phyloP scores from a whole-genome alignment of 2,113 vertebrate species.

The Poecilia latipinna region DNA sequence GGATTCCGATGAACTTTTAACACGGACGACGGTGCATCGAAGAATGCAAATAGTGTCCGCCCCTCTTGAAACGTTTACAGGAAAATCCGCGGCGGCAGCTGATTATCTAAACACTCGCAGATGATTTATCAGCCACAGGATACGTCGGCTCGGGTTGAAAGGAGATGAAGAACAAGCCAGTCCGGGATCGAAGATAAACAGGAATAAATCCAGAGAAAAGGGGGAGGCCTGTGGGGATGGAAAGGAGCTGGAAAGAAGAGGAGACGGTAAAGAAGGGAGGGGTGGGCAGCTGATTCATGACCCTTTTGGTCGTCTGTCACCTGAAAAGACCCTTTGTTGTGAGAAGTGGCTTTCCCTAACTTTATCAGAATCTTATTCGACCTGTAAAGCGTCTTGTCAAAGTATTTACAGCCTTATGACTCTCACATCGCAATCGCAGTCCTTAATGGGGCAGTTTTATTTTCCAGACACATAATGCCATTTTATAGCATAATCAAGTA shows the following conservation, averaged over 20 bases:
- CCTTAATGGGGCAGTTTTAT: too few relatives aligned
- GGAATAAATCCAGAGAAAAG: constrained; percentile 72
- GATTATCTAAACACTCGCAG: constrained; percentile 75
- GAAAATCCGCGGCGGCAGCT: constrained; percentile 70
- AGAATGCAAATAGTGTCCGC: constrained; percentile 74
- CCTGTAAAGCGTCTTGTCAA: background rate
- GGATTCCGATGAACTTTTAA: constrained; percentile 75
- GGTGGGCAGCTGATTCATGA: constrained; percentile 68
- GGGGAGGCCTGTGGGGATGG: constrained; percentile 47
- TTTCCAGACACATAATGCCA: too few relatives aligned
- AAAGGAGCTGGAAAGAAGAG: constrained; percentile 69
- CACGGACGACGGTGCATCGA: constrained; percentile 58
- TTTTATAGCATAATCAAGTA: too few relatives aligned
- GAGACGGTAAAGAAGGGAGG: constrained; percentile 39
- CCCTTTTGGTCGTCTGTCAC: constrained; percentile 71
- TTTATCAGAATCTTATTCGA: constrained; percentile 59
- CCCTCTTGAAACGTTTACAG: constrained; percentile 73
- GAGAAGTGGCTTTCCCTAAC: constrained; percentile 53
- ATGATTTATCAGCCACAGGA: constrained; percentile 75
- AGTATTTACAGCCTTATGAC: background rate
- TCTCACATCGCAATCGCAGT: background rate
- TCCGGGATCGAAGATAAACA: constrained; percentile 81
- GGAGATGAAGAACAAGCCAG: constrained; percentile 68
- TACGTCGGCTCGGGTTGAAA: constrained; percentile 67
- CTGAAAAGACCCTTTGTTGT: constrained; percentile 51